Conservation (phyloP, 2,888 invertebrate genomes). For the Aleiodes testaceus region DNA sequence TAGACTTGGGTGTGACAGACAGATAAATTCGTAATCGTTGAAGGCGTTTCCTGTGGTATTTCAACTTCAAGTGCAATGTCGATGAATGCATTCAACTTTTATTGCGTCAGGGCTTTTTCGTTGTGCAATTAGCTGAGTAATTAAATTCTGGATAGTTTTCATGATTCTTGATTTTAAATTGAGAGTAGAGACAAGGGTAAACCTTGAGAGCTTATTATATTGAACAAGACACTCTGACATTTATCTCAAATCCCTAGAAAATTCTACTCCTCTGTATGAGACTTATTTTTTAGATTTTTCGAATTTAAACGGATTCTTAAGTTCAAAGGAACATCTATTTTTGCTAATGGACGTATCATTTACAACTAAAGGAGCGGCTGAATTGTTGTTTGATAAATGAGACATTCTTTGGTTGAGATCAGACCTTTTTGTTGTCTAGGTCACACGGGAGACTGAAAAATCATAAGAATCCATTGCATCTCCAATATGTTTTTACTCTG, state of each 20-base stretch:
- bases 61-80: conserved; percentile 30
- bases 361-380: not conserved
- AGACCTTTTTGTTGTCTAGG: too few species aligned
- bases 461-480: not conserved
- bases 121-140: not conserved
- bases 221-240: conserved; percentile 10
- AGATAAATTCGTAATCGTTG: conserved; percentile 24
- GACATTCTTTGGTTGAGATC: not conserved
- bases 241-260: not conserved
- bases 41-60: conserved; percentile 43
- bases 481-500: not conserved
- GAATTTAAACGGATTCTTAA: too few species aligned
- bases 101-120: not conserved
- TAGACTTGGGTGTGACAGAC: conserved; percentile 18
- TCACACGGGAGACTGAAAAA: too few species aligned
- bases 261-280: too few species aligned
- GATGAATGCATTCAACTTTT: not conserved
- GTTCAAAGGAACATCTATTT: conserved; percentile 7
- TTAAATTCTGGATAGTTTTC: not conserved
- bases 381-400: conserved; percentile 3
- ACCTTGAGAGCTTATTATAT: not conserved
- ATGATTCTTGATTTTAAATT: conserved; percentile 5
- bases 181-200: conserved; percentile 5
- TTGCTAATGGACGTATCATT: conserved; percentile 17
- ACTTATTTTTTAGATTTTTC: too few species aligned